phyloP scores from a whole-genome alignment of 2,113 vertebrate species.

The Geococcyx californianus region DNA sequence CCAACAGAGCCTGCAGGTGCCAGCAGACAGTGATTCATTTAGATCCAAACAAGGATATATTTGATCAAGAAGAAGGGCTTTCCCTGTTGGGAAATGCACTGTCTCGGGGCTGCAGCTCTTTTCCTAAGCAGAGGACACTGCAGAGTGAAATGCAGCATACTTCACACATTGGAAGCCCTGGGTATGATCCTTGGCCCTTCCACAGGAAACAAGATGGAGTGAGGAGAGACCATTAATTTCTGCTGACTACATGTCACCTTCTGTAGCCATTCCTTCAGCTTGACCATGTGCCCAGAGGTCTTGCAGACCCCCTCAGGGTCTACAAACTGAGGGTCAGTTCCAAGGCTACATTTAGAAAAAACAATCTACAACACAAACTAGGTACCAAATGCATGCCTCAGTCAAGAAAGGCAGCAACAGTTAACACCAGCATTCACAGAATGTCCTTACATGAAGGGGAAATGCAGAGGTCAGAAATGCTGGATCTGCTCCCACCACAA shows the following conservation, averaged over 20 bases:
- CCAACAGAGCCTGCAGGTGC: conserved; percentile 53
- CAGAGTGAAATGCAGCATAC: neutral
- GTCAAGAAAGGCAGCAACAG: neutral
- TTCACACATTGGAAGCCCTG: neutral
- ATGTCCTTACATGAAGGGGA: conserved; percentile 75
- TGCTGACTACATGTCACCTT: neutral
- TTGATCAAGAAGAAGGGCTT: conserved; percentile 16
- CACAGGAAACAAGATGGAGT: neutral
- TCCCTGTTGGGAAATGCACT: neutral
- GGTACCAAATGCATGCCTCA: neutral
- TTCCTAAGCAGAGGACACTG: neutral
- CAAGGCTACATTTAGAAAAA: neutral
- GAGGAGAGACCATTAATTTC: neutral
- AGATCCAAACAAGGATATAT: conserved; percentile 37
- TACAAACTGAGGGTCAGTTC: neutral
- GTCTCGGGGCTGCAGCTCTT: neutral
- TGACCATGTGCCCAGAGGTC: accelerated
- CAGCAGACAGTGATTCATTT: conserved; percentile 55
- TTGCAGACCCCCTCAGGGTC: neutral
- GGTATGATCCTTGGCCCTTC: neutral
- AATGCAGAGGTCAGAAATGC: conserved; percentile 61
- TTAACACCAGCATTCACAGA: neutral
- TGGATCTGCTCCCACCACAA: conserved; percentile 69
- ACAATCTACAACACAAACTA: neutral
- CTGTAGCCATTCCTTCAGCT: neutral